phyloP scores from a whole-genome alignment of 2,888 invertebrate species.

The Petrolisthes cinctipes region DNA sequence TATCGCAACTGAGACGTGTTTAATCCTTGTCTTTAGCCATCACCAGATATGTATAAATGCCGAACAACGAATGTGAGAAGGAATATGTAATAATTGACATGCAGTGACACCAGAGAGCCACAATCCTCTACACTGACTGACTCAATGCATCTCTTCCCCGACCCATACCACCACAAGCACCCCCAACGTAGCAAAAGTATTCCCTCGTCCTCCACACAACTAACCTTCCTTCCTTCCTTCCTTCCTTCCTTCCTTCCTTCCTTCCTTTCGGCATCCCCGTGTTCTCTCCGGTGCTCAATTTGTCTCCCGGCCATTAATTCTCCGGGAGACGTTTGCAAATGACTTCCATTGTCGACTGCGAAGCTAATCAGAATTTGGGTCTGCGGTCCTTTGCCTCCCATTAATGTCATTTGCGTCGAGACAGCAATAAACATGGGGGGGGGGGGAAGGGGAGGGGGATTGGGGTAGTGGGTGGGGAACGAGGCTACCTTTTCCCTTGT shows the following conservation, averaged over 20 bases:
- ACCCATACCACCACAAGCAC: too few species aligned
- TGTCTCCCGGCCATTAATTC: neutral
- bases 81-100: too few species aligned
- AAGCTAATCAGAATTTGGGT: neutral
- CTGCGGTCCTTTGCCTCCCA: neutral
- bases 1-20: too few species aligned
- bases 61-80: too few species aligned
- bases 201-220: neutral
- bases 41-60: too few species aligned
- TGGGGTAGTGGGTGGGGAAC: neutral
- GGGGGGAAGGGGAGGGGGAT: neutral
- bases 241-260: neutral
- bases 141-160: too few species aligned
- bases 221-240: neutral
- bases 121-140: too few species aligned
- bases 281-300: neutral
- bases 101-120: too few species aligned
- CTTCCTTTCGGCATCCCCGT: neutral
- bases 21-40: too few species aligned
- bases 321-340: neutral
- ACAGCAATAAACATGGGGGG: neutral
- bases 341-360: neutral
- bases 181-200: too few species aligned
- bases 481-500: too few species aligned
- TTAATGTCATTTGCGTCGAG: neutral